These are phyloP conservation scores for Mythimna lalbum DNA, from an alignment of 2,888 invertebrate genomes.

Conservation along the genomic window DNA sequence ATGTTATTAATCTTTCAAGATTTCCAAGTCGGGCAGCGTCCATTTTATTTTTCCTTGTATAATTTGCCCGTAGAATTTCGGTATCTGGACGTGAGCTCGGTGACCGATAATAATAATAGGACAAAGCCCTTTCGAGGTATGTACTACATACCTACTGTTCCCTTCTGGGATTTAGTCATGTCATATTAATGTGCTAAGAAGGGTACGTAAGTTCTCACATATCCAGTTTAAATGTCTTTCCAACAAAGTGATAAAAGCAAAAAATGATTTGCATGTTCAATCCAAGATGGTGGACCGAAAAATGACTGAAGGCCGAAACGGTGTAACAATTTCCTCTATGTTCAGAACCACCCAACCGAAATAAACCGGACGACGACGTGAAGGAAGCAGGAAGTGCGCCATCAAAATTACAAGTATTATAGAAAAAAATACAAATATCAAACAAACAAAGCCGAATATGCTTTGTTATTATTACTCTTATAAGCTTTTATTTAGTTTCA, in stretches of 20 bases:
- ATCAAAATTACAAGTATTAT: neutral
- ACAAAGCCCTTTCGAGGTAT: no score
- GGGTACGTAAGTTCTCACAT: no score
- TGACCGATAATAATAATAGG: no score
- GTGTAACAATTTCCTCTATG: neutral
- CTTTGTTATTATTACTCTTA: no score
- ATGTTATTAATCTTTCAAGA: neutral
- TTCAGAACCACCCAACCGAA: neutral
- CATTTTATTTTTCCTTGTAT: no score
- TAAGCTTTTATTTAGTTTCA: no score
- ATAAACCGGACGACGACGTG: neutral
- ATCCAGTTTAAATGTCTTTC: no score
- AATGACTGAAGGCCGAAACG: neutral
- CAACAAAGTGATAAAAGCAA: no score
- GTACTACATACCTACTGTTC: no score
- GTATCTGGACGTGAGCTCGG: no score
- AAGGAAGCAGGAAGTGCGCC: neutral
- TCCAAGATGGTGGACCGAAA: neutral
- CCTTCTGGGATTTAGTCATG: neutral
- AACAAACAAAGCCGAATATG: neutral
- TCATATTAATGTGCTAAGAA: neutral
- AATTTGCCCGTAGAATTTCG: no score
- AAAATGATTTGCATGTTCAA: neutral
- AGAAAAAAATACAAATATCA: neutral
- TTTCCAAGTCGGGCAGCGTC: neutral